phyloP scores from a whole-genome alignment of 2,888 invertebrate genomes.

The Ecliptopera silaceata region DNA sequence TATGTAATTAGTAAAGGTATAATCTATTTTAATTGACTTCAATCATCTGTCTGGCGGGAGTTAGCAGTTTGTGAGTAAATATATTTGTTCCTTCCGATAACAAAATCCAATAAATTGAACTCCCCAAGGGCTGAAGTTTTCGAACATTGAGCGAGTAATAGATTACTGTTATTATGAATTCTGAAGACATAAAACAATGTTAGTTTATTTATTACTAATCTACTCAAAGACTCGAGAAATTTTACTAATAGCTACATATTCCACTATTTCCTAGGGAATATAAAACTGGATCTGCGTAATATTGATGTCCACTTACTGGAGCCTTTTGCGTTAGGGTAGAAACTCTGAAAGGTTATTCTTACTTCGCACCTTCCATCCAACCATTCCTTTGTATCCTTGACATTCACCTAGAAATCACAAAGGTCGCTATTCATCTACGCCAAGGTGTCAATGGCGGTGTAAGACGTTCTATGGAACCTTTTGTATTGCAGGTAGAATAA shows the following conservation, averaged over 20 bases:
- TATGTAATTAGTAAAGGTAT: background rate
- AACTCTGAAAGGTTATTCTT: conserved; percentile 12
- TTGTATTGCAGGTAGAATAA: conserved; percentile 40
- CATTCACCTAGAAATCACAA: conserved; percentile 37
- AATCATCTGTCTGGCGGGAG: conserved; percentile 18
- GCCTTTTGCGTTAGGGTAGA: conserved; percentile 5
- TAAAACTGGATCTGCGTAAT: background rate
- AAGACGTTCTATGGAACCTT: conserved; percentile 33
- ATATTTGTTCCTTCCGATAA: conserved; percentile 18
- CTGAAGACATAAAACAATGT: background rate
- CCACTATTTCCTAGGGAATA: background rate
- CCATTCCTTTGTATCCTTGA: conserved; percentile 32
- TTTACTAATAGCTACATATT: background rate
- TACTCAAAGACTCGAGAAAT: background rate
- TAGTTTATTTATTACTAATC: background rate
- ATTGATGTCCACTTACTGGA: too few species aligned
- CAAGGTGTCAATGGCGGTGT: conserved; percentile 32
- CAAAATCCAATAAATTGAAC: conserved; percentile 14
- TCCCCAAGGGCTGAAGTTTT: conserved; percentile 13
- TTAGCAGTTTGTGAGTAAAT: conserved; percentile 21
- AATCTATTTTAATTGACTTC: conserved; percentile 24
- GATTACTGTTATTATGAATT: conserved; percentile 7
- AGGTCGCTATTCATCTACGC: conserved; percentile 33
- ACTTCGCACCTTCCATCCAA: conserved; percentile 15
- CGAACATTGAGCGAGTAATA: conserved; percentile 9